Base-by-base conservation (phyloP, 2,797 vertebrate genomes). In the Etheostoma perlongum region DNA sequence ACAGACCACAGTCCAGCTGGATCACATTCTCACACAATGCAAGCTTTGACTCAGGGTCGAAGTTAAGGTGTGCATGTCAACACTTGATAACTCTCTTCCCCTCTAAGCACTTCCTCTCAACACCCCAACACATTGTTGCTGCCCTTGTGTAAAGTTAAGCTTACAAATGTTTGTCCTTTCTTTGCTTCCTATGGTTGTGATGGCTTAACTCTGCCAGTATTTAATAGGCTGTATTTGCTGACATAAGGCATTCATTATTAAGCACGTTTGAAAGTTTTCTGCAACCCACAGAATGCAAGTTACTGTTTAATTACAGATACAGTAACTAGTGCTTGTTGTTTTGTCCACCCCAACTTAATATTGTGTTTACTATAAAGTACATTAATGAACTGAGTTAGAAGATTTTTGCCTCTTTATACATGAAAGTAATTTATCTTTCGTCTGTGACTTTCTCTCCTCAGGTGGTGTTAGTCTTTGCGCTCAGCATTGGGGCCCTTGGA, bases 401-500 rank as follows among this genome's bases (percentile, higher is more conserved):
- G 19, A 54, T 18, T 40, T 69, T 67, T 70, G 57, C 33, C 2
- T 5, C 25, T 73, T 13, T 19, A 2, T 76, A 54, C 53, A 54
- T 77, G 23, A 72, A 61, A 80, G 13, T 85, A 73, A 83, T 78
- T 74, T 68, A 12, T 73, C 25, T 61, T 68, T 67, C 6, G 1
- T 85, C 23, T 89, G 19, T 72, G 48, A 73, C 3, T 82, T n/a
- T 84, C 58, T 88, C 89, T 93, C 94, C 92, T n/a, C 93, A 99
- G 98, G 98, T 99, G 90, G 98, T 99, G 92, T 96, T 99, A 85
- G 98, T 99, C 91, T 99, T 99, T 95, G 98, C 97, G 79, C 97
- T 99, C 95, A 99, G 98, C 95, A 99, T 99, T 68, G 98, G 98
- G 94, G 98, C 98, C 93, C 97, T 99, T 91, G 98, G 99, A 94